These are phyloP conservation scores for Aurelia sp. DNA, from an alignment of 30 jellyfish, hydroid and myxozoan species.

Conservation along the genomic window DNA sequence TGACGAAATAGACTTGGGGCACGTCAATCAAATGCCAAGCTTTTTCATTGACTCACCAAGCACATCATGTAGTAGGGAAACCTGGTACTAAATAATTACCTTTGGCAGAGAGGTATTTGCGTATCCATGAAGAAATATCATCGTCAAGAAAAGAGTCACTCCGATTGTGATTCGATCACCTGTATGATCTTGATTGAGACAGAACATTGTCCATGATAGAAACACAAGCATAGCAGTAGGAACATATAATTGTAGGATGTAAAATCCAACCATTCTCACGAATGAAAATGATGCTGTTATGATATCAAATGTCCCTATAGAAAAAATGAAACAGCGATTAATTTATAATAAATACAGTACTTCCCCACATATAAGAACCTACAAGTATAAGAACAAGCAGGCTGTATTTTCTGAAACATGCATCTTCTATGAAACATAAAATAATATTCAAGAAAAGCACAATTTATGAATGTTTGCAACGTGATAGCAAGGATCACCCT, in stretches of 20 bases:
- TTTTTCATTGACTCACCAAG: too few relatives aligned
- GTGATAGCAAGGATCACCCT: too few relatives aligned
- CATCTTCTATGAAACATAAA: too few relatives aligned
- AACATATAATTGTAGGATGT: constrained; percentile 59
- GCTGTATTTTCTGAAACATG: too few relatives aligned
- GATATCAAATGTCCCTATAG: constrained; percentile 35
- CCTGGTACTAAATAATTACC: neutral
- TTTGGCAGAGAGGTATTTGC: constrained; percentile 68
- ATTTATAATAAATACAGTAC: too few relatives aligned
- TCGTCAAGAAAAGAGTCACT: constrained; percentile 61
- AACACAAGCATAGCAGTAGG: constrained; percentile 74
- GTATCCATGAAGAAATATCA: constrained; percentile 68
- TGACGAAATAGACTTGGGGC: too few relatives aligned
- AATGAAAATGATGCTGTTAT: constrained; percentile 34
- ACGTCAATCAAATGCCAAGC: too few relatives aligned
- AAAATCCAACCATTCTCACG: constrained; percentile 60
- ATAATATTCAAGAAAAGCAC: too few relatives aligned
- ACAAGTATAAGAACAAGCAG: too few relatives aligned
- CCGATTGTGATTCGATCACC: constrained; percentile 76
- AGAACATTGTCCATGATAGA: constrained; percentile 67
- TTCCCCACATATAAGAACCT: too few relatives aligned
- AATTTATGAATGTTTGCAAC: too few relatives aligned
- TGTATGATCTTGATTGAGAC: constrained; percentile 38
- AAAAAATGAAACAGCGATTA: neutral
- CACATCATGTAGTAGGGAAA: too few relatives aligned